A percentile compares a stretch with the other conserved stretches of the same genome.
Evolutionary conservation across 2,888 invertebrate species (phyloP).

Genomic region (Lasioglossum malachurum): DNA sequence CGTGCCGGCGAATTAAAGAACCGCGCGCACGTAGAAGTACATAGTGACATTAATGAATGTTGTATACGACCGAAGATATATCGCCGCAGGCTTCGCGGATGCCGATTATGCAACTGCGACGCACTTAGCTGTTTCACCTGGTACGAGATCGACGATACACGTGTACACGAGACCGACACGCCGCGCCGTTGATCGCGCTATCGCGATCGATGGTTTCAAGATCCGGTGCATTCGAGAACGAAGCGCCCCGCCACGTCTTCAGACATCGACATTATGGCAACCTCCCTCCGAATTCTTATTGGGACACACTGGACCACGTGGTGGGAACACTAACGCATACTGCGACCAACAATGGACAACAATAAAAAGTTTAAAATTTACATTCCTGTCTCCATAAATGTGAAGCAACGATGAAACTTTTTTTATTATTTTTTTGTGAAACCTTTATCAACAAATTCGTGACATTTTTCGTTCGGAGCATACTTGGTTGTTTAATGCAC

Average conservation of each 20-base stretch:
- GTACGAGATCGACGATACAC: constrained; percentile 55
- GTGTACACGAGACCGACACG: constrained; percentile 26
- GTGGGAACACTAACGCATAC: no score
- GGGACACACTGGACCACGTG: no score
- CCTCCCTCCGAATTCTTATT: neutral
- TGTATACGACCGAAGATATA: constrained; percentile 60
- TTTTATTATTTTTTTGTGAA: no score
- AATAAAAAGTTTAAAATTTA: no score
- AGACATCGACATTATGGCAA: neutral
- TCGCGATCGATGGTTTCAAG: constrained; percentile 30
- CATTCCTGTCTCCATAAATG: no score
- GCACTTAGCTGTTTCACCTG: constrained; percentile 51
- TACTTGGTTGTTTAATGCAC: no score
- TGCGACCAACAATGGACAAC: no score
- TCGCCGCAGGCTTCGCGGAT: constrained; percentile 44
- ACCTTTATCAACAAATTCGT: no score
- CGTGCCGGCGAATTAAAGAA: constrained; percentile 22
- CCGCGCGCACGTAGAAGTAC: constrained; percentile 31
- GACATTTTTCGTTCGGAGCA: no score
- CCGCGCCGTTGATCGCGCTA: neutral
- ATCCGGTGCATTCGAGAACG: constrained; percentile 15
- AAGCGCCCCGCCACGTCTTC: neutral
- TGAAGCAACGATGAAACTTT: no score
- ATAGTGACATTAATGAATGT: constrained; percentile 69
- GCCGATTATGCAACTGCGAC: constrained; percentile 58